Evolutionary conservation across 2,113 vertebrate genomes (phyloP).

Genomic region (Zootoca vivipara): DNA sequence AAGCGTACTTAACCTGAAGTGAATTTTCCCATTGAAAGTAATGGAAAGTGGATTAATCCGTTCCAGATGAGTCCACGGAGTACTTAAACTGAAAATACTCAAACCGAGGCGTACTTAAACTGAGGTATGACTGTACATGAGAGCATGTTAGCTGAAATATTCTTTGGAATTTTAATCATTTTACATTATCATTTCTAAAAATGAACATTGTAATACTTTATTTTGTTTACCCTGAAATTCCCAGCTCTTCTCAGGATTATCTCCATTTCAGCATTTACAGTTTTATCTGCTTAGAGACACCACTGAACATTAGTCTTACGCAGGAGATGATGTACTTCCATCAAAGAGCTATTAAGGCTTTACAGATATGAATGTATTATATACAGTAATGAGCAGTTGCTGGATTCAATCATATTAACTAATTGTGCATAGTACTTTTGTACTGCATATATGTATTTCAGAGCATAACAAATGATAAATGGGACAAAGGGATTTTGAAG

Average conservation of each 20-base stretch:
- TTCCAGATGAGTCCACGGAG: too few species aligned
- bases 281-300: neutral
- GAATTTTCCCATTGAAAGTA: too few species aligned
- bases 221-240: neutral
- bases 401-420: conserved; percentile 13
- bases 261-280: neutral
- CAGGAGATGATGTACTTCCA: neutral
- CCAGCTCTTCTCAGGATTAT: neutral
- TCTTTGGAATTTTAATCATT: neutral
- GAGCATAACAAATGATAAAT: conserved; percentile 4
- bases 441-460: neutral
- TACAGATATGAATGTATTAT: neutral
- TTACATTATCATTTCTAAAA: neutral
- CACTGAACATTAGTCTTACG: neutral
- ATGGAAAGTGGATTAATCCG: too few species aligned
- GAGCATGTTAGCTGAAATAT: neutral
- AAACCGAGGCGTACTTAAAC: too few species aligned
- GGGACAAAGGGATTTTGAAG: neutral
- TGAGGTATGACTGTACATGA: too few species aligned
- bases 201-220: neutral
- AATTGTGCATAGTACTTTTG: conserved; percentile 13
- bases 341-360: neutral
- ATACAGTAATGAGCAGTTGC: neutral
- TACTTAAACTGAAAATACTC: too few species aligned
- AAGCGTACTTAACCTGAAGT: too few species aligned